Evolutionary conservation across 2,888 invertebrate genomes (phyloP), one percentile per base, ranked within the genome.

Genomic region (Apamea epomidion): DNA sequence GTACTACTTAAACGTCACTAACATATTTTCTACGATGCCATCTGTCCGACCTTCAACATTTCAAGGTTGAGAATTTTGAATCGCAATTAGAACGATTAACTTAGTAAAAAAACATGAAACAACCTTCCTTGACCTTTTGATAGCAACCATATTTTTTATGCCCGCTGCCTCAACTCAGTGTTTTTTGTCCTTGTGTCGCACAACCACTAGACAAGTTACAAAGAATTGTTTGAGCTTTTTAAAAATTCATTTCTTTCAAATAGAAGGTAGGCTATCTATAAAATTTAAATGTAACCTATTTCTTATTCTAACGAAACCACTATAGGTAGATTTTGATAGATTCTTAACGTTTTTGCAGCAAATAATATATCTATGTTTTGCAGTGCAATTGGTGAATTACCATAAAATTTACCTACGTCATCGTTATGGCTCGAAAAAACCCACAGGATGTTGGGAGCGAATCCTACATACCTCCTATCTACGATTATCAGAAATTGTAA

Each of bases 31-130:
- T 64, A 75, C 51, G n/a, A 37, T 60, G 51, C 16, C 37, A 37
- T 69, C 25, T 18, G 29, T 54, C 2, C 25, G 37, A 70, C 84
- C 79, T 83, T 88, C 87, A 87, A 89, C 83, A 80, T 83, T 82
- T 79, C 85, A 87, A 85, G 89, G 82, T 83, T 67, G 25, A 79
- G 75, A 29, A 78, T 71, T 73, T 76, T 67, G 76, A 76, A 81
- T 82, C 64, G 69, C 70, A 78, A 78, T 83, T 81, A 78, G 58
- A 48, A 77, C 74, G 75, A 87, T 78, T 76, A 69, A 68, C 60
- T 73, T 58, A 80, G 62, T 75, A 79, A 80, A 65, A 79, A 80
- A 76, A 71, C 81, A 68, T 48, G 65, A 74, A 62, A 76, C 67
- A 76, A 76, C 73, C 80, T 69, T 73, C 83, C 80, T 80, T 83